A percentile compares a stretch with the other conserved stretches of the same genome.
Evolutionary conservation across 2,113 vertebrate species (phyloP).

Genomic region (Rhodinocichla rosea): DNA sequence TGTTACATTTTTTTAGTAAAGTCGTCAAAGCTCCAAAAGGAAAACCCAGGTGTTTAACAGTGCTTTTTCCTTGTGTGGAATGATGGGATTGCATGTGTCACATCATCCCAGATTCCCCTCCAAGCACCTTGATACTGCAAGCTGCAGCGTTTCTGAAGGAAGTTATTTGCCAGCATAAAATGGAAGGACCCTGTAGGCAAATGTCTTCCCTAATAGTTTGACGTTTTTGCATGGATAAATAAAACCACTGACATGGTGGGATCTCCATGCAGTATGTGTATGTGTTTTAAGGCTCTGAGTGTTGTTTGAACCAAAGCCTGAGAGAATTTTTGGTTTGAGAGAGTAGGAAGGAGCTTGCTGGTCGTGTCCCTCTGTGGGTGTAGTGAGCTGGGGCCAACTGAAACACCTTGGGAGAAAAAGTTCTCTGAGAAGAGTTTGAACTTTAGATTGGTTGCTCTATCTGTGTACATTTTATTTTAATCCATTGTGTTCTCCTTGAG

Average conservation of each 20-base stretch:
- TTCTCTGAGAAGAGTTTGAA: neutral
- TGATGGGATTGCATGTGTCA: neutral
- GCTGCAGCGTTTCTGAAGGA: neutral
- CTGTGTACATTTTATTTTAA: neutral
- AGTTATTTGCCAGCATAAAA: neutral
- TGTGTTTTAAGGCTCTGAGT: neutral
- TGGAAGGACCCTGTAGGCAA: neutral
- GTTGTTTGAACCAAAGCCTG: neutral
- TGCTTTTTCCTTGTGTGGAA: neutral
- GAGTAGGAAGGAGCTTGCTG: fast-evolving
- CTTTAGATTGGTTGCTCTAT: neutral
- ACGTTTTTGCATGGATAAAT: neutral
- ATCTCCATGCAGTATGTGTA: neutral
- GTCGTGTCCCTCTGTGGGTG: fast-evolving
- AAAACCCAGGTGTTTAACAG: neutral
- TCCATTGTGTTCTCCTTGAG: neutral
- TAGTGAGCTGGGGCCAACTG: fast-evolving
- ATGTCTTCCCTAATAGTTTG: neutral
- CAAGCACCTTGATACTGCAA: neutral
- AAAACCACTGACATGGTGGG: neutral
- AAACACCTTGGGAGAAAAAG: neutral
- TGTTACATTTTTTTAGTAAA: neutral
- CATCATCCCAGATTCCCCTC: neutral
- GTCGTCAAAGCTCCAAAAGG: neutral
- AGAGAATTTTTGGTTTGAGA: neutral